phyloP scores from a whole-genome alignment of 2,113 vertebrate genomes.

The Bombycilla garrulus region DNA sequence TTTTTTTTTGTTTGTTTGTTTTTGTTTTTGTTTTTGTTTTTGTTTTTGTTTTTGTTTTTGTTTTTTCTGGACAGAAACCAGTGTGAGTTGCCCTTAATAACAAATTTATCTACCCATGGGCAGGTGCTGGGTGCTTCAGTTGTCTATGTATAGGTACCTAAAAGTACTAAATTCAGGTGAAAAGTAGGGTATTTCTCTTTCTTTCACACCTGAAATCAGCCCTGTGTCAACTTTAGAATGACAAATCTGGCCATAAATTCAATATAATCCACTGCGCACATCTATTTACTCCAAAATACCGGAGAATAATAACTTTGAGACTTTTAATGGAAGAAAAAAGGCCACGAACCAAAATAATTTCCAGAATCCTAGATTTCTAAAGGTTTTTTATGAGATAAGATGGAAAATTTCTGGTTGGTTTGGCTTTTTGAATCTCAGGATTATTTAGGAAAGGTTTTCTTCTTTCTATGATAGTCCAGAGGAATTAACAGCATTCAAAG shows the following conservation, averaged over 20 bases:
- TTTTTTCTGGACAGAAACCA: background rate
- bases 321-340: background rate
- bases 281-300: background rate
- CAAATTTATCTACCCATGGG: rapidly evolving
- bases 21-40: background rate
- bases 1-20: no score
- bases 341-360: background rate
- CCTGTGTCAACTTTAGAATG: background rate
- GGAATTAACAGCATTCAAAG: background rate
- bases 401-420: background rate
- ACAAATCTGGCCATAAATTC: background rate
- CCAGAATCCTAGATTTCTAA: background rate
- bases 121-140: background rate
- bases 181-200: background rate
- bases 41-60: background rate
- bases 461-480: background rate
- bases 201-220: background rate
- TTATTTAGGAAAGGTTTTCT: background rate
- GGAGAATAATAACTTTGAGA: background rate
- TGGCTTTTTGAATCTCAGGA: background rate
- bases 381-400: background rate
- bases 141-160: background rate
- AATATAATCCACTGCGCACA: background rate
- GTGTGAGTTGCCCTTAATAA: background rate
- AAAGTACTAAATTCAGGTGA: background rate